These are phyloP conservation scores for Ahaetulla prasina DNA, from an alignment of 2,113 vertebrate genomes.

Conservation along the genomic window DNA sequence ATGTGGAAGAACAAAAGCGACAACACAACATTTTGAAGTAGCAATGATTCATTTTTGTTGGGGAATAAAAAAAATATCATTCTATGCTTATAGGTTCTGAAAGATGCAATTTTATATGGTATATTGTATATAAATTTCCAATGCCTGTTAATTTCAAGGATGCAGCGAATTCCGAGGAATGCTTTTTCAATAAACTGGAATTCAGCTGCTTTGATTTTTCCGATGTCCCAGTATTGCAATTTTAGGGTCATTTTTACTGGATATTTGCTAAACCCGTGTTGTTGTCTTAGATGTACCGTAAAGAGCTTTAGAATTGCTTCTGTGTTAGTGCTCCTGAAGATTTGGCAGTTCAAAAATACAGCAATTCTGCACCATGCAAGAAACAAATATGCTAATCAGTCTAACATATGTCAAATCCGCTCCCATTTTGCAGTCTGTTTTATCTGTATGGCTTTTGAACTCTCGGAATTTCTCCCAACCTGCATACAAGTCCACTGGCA, in stretches of 20 bases:
- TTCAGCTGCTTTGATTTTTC: slow-evolving; percentile 36
- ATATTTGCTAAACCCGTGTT: slow-evolving; percentile 43
- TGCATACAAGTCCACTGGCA: not conserved
- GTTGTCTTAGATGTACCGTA: slow-evolving; percentile 46
- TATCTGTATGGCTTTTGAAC: slow-evolving; percentile 31
- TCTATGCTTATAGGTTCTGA: not conserved
- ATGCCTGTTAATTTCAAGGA: slow-evolving; percentile 26
- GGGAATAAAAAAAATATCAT: not conserved
- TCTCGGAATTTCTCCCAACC: slow-evolving; percentile 15
- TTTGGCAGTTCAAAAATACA: slow-evolving; percentile 32
- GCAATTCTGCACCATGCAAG: slow-evolving; percentile 40
- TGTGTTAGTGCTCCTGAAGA: slow-evolving; percentile 51
- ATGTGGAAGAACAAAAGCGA: not conserved
- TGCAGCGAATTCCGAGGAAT: slow-evolving; percentile 20
- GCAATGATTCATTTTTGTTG: not conserved
- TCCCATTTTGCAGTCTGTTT: slow-evolving; percentile 36
- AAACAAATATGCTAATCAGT: slow-evolving; percentile 53
- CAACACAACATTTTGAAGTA: not conserved
- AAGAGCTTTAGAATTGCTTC: slow-evolving; percentile 35
- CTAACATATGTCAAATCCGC: slow-evolving; percentile 40
- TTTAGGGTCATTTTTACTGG: slow-evolving; percentile 48
- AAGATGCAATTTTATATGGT: slow-evolving; percentile 3
- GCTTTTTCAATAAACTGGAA: not conserved
- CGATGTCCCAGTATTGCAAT: slow-evolving; percentile 30
- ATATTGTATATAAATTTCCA: not conserved